Percentiles rank a stretch among this genome's conserved stretches.
phyloP scores from a whole-genome alignment of 2,797 vertebrate species.

The Cottoperca gobio region DNA sequence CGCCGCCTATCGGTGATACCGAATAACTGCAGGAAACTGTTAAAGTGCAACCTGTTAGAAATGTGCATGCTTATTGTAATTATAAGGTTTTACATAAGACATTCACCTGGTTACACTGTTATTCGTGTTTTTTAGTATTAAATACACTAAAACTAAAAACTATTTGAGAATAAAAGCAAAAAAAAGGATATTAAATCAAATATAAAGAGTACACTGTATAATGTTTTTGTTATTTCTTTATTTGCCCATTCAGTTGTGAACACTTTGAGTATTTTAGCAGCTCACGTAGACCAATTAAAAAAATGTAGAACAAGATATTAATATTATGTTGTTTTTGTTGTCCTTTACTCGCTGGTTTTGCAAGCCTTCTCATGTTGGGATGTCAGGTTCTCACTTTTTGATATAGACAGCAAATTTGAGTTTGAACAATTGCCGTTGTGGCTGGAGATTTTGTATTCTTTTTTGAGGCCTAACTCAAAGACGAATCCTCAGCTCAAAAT shows the following conservation, averaged over 20 bases:
- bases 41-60: too few relatives aligned
- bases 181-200: neutral
- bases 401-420: too few relatives aligned
- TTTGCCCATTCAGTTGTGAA: neutral
- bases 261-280: neutral
- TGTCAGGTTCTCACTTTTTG: too few relatives aligned
- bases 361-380: neutral
- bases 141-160: neutral
- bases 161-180: neutral
- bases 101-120: neutral
- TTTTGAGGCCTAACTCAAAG: neutral
- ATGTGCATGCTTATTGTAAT: neutral
- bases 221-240: too few relatives aligned
- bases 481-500: neutral
- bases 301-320: too few relatives aligned
- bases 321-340: too few relatives aligned
- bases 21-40: neutral
- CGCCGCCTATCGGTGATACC: slow-evolving; percentile 5
- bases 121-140: too few relatives aligned
- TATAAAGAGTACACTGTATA: neutral
- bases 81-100: neutral
- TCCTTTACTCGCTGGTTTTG: neutral
- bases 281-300: too few relatives aligned
- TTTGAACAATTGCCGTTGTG: too few relatives aligned
- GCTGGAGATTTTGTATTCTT: neutral